phyloP scores from a whole-genome alignment of 2,888 invertebrate species.

The Caenorhabditis doughertyi region DNA sequence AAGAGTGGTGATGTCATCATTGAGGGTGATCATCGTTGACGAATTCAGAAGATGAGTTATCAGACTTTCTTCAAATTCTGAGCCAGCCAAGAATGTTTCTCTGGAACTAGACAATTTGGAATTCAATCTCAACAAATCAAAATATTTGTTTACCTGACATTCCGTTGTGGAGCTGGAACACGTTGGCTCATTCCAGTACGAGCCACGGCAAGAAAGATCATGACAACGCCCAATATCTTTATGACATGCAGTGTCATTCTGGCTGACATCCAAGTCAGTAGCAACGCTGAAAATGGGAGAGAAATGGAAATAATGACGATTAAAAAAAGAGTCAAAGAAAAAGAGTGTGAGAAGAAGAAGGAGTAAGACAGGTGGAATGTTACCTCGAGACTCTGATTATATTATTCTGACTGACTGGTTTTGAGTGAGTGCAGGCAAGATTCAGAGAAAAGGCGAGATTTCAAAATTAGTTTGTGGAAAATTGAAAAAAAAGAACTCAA shows the following conservation, averaged over 20 bases:
- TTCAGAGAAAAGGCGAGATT: background rate
- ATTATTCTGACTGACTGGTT: no score
- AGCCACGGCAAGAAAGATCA: background rate
- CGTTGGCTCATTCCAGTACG: background rate
- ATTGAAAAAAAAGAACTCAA: no score
- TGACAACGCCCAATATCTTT: background rate
- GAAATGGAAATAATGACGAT: background rate
- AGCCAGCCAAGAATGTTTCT: conserved; percentile 49
- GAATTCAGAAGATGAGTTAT: conserved; percentile 44
- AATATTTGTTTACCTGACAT: conserved; percentile 1
- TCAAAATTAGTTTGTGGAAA: background rate
- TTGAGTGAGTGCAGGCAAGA: no score
- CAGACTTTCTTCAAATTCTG: conserved; percentile 51
- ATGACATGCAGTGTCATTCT: conserved; percentile 1
- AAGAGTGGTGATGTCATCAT: conserved; percentile 45
- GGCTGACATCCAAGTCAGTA: background rate
- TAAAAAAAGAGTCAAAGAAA: background rate
- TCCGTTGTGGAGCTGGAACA: background rate
- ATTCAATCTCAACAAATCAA: background rate
- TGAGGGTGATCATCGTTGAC: background rate
- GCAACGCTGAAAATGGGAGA: background rate
- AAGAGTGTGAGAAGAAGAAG: conserved; percentile 28
- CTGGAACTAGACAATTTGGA: conserved; percentile 15
- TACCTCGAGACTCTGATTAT: no score
- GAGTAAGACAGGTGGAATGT: no score